phyloP scores from a whole-genome alignment of 2,113 vertebrate genomes.

The Ceyx margarethae region DNA sequence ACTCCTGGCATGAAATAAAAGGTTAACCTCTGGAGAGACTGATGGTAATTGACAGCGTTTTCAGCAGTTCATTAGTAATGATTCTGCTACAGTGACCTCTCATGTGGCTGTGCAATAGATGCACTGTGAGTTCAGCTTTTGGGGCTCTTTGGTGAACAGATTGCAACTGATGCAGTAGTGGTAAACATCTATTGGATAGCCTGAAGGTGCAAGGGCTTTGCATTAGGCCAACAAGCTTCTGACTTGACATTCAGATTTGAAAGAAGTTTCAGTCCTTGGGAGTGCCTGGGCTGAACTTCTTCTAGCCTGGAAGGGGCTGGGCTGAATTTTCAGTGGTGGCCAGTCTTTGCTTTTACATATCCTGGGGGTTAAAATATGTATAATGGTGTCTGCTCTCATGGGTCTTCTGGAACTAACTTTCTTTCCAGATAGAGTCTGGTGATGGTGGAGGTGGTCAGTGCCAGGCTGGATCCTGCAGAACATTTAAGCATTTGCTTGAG shows the following conservation, averaged over 20 bases:
- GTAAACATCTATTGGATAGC: slow-evolving; percentile 7
- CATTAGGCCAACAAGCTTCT: slow-evolving; percentile 28
- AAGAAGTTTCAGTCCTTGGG: slow-evolving; percentile 11
- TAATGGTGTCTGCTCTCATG: background rate
- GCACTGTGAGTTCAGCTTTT: background rate
- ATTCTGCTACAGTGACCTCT: background rate
- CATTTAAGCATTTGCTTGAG: slow-evolving; percentile 26
- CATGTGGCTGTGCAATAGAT: slow-evolving; percentile 10
- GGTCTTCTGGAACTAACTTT: slow-evolving; percentile 6
- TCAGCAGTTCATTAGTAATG: slow-evolving; percentile 14
- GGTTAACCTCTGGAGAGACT: background rate
- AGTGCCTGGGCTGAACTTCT: slow-evolving; percentile 17
- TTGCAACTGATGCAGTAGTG: slow-evolving; percentile 10
- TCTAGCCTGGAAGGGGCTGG: background rate
- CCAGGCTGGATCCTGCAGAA: slow-evolving; percentile 7
- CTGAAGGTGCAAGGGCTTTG: background rate
- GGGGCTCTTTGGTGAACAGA: slow-evolving; percentile 10
- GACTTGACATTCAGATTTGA: background rate
- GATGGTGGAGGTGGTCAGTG: slow-evolving; percentile 13
- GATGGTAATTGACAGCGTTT: background rate
- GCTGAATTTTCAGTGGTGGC: slow-evolving; percentile 7
- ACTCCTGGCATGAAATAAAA: slow-evolving; percentile 11
- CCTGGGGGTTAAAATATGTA: background rate
- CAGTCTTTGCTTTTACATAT: slow-evolving; percentile 4
- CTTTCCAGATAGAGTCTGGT: slow-evolving; percentile 35